These are phyloP conservation scores for Helicoverpa zea DNA, from an alignment of 1,140 invertebrate species.

Conservation along the genomic window DNA sequence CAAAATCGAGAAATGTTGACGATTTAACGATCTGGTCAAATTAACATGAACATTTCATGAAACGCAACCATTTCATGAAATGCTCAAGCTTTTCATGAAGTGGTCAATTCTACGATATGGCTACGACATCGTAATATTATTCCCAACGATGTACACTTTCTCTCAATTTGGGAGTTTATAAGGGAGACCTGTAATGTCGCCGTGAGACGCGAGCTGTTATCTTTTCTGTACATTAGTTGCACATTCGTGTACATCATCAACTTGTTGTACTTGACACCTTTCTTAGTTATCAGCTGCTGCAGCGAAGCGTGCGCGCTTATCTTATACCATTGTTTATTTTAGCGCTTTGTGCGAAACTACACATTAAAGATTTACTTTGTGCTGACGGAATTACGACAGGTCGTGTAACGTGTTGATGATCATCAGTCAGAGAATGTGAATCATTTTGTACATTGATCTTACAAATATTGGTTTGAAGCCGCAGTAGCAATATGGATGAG, in stretches of 20 bases:
- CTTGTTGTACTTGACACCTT: slow-evolving; percentile 20
- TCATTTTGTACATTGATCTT: too few species aligned
- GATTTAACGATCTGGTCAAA: too few species aligned
- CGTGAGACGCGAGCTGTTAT: neutral
- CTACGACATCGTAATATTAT: too few species aligned
- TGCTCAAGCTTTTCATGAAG: too few species aligned
- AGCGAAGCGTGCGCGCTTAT: slow-evolving; percentile 8
- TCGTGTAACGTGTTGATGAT: slow-evolving; percentile 7
- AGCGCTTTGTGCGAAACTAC: neutral
- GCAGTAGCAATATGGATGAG: neutral
- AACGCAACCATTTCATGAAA: too few species aligned
- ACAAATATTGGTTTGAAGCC: neutral
- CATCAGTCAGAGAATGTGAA: neutral
- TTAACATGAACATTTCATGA: too few species aligned
- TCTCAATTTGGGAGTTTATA: too few species aligned
- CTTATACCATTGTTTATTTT: neutral
- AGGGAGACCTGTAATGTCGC: neutral
- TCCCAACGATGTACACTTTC: too few species aligned
- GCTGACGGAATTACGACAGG: neutral
- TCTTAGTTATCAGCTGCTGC: neutral
- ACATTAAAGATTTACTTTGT: neutral
- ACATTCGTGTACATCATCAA: neutral
- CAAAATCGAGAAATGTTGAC: too few species aligned
- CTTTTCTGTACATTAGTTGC: neutral
- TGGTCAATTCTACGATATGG: too few species aligned